Evolutionary conservation across 37 sponge, comb jelly and placozoan species (phyloP).

Genomic region (Petrosia ficiformis): DNA sequence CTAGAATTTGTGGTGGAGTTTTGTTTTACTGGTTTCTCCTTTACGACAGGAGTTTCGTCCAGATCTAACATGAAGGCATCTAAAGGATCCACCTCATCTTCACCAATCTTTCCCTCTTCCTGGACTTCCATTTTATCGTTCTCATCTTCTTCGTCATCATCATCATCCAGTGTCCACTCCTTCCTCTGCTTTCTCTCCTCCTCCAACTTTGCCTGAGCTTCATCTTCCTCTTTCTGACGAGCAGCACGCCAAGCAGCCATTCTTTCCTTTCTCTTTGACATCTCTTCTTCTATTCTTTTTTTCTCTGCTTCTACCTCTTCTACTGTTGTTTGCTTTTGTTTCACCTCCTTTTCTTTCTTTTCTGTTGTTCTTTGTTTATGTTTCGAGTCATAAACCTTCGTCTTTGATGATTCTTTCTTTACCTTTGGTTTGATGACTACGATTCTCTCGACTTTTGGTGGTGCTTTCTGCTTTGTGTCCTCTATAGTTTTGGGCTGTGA

Average conservation of each 20-base stretch:
- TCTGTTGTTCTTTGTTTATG: neutral
- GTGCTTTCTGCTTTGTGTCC: no score
- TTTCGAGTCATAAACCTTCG: neutral
- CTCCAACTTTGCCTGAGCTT: slow-evolving; percentile 33
- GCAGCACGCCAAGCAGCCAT: slow-evolving; percentile 92
- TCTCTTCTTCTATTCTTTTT: slow-evolving; percentile 87
- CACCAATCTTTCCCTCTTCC: slow-evolving; percentile 14
- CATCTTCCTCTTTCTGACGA: slow-evolving; percentile 68
- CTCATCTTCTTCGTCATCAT: slow-evolving; percentile 57
- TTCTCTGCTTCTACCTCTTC: slow-evolving; percentile 63
- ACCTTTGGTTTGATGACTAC: neutral
- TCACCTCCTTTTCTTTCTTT: neutral
- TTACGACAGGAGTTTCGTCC: slow-evolving; percentile 19
- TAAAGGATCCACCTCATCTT: slow-evolving; percentile 84
- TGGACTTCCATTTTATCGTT: slow-evolving; percentile 26
- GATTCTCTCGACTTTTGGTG: neutral
- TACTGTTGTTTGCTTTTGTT: slow-evolving; percentile 11
- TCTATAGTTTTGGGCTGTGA: no score
- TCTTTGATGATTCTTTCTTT: neutral
- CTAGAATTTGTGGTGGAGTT: slow-evolving; percentile 6
- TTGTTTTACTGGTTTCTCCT: slow-evolving; percentile 20
- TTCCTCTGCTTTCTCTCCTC: slow-evolving; percentile 6
- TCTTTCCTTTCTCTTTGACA: slow-evolving; percentile 84
- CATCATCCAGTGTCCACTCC: slow-evolving; percentile 52
- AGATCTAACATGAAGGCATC: slow-evolving; percentile 90